A percentile compares a stretch with the other conserved stretches of the same genome.
Evolutionary conservation across 2,888 invertebrate species (phyloP).

Genomic region (Acanthoscelides obtectus): DNA sequence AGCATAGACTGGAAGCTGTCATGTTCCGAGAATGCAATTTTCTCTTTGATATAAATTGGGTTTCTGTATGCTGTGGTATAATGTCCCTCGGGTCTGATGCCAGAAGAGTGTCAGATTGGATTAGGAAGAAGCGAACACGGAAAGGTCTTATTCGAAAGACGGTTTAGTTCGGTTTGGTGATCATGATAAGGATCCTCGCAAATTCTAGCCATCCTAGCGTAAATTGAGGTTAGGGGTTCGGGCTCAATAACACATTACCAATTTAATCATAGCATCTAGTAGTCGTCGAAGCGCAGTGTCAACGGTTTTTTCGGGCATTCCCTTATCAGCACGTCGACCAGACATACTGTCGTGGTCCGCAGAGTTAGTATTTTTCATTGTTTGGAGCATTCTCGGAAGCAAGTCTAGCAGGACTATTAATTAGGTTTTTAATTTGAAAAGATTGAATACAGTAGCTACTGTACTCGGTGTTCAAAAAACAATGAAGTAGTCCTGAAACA

Average conservation of each 20-base stretch:
- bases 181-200: background rate
- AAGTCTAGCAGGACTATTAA: no score
- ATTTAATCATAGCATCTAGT: background rate
- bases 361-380: no score
- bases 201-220: background rate
- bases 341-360: no score
- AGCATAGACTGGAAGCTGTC: background rate
- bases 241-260: background rate
- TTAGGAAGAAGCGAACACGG: background rate
- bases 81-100: background rate
- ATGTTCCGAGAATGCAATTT: background rate
- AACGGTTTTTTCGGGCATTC: no score
- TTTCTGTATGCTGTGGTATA: background rate
- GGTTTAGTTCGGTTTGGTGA: no score
- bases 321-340: no score
- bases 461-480: no score
- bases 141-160: background rate
- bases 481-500: no score
- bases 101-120: background rate
- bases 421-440: no score
- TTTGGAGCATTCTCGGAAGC: no score
- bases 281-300: no score
- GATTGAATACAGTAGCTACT: no score
- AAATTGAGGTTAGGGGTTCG: background rate
- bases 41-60: background rate